These are phyloP conservation scores for Pomacea canaliculata DNA, from an alignment of 2,888 invertebrate species.

Conservation along the genomic window DNA sequence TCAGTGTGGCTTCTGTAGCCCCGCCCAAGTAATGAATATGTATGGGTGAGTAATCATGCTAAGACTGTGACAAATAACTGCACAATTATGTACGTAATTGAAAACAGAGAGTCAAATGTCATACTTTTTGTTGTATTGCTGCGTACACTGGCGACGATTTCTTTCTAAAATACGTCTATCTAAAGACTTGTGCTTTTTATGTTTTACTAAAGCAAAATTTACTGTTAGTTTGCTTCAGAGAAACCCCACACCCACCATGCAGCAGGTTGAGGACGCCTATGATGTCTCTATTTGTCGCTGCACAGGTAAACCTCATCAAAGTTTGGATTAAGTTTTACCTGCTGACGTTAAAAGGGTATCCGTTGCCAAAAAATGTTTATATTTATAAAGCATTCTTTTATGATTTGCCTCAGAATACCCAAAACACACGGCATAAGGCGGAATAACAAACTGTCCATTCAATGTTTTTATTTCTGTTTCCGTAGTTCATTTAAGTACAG, in stretches of 20 bases:
- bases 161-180: too few relatives aligned
- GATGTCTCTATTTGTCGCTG: slow-evolving; percentile 82
- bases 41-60: slow-evolving; percentile 73
- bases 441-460: too few relatives aligned
- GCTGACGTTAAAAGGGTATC: too few relatives aligned
- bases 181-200: neutral
- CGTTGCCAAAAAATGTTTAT: too few relatives aligned
- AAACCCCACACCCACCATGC: slow-evolving; percentile 72
- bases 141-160: neutral
- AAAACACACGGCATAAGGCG: too few relatives aligned
- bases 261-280: slow-evolving; percentile 79
- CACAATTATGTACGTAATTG: too few relatives aligned
- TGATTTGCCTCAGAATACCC: too few relatives aligned
- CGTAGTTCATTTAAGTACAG: too few relatives aligned
- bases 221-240: slow-evolving; percentile 42
- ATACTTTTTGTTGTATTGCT: too few relatives aligned
- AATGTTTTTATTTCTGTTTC: too few relatives aligned
- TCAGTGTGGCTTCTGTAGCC: slow-evolving; percentile 83
- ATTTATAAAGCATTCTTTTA: too few relatives aligned
- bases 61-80: neutral
- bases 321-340: neutral
- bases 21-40: slow-evolving; percentile 84
- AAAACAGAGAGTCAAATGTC: too few relatives aligned
- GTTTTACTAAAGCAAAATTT: neutral
- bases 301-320: slow-evolving; percentile 69